Percentiles rank a stretch among this genome's conserved stretches.
phyloP scores from a whole-genome alignment of 2,888 invertebrate genomes.

The Ophraella communa region DNA sequence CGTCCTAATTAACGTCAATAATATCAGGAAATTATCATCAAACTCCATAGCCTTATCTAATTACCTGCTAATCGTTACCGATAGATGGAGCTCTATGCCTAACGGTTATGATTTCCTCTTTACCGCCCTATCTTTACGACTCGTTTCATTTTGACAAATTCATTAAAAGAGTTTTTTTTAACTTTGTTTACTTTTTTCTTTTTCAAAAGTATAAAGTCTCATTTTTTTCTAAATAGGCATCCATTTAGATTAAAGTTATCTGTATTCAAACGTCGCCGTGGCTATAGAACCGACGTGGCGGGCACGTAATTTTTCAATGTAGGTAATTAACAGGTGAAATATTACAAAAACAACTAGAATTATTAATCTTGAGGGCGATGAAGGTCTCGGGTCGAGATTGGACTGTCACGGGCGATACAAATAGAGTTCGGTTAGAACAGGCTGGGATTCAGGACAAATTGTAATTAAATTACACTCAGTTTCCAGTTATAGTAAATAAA shows the following conservation, averaged over 20 bases:
- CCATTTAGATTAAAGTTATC: conserved; percentile 5
- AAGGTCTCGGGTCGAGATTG: conserved; percentile 56
- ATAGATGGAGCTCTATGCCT: conserved; percentile 45
- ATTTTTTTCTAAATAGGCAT: neutral
- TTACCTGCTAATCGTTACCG: conserved; percentile 41
- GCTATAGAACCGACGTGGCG: conserved; percentile 2
- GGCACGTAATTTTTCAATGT: conserved; percentile 47
- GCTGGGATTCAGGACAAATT: neutral
- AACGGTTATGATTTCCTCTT: neutral
- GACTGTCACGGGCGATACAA: conserved; percentile 57
- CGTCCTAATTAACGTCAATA: conserved; percentile 58
- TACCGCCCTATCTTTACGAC: no score
- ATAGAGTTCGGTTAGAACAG: conserved; percentile 49
- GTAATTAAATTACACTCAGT: no score
- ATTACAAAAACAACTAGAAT: conserved; percentile 59
- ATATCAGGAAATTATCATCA: conserved; percentile 62
- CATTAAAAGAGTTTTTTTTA: no score
- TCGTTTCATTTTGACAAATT: no score
- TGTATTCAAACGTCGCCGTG: conserved; percentile 5
- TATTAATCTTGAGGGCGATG: conserved; percentile 55
- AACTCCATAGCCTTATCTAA: conserved; percentile 57
- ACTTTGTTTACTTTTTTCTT: no score
- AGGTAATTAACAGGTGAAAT: conserved; percentile 59
- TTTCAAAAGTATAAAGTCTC: no score
- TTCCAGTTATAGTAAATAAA: no score